Percentiles rank a stretch among this genome's conserved stretches.
These are phyloP conservation scores for Torymus aiolomorphi DNA, from an alignment of 2,888 invertebrate genomes.

Conservation along the genomic window DNA sequence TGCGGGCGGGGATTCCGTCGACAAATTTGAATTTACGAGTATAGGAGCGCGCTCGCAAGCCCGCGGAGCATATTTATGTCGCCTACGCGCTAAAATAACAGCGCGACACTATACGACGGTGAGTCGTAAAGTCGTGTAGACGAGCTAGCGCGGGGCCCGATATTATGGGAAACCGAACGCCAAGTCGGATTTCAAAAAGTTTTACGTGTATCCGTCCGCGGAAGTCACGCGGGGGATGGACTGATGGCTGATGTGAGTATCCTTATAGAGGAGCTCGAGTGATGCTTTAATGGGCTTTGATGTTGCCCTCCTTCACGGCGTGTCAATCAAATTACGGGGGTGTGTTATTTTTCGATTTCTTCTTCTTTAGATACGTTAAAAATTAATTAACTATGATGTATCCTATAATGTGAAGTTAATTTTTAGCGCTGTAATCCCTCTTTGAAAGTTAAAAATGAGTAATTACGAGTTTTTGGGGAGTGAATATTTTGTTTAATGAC, in stretches of 20 bases:
- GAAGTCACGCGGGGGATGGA: conserved; percentile 6
- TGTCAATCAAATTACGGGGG: no score
- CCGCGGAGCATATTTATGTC: conserved; percentile 48
- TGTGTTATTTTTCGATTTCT: no score
- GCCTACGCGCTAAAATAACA: conserved; percentile 22
- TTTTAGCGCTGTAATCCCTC: no score
- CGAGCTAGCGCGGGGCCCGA: neutral
- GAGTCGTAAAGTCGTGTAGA: neutral
- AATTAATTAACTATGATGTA: no score
- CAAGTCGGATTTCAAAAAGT: conserved; percentile 45
- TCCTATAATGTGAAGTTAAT: no score
- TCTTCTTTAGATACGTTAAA: no score
- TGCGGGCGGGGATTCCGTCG: conserved; percentile 1
- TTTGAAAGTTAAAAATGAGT: no score
- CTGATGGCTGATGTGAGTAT: neutral
- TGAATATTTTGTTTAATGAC: no score
- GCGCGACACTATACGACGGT: neutral
- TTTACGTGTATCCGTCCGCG: neutral
- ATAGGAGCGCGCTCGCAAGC: neutral
- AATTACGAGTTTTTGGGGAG: no score
- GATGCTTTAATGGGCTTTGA: neutral
- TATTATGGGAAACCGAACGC: conserved; percentile 30
- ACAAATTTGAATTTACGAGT: conserved; percentile 55
- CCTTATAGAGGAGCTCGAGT: neutral
- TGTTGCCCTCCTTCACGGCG: no score